Conservation (phyloP, 2,888 invertebrate genomes). For the Beris morrisii region DNA sequence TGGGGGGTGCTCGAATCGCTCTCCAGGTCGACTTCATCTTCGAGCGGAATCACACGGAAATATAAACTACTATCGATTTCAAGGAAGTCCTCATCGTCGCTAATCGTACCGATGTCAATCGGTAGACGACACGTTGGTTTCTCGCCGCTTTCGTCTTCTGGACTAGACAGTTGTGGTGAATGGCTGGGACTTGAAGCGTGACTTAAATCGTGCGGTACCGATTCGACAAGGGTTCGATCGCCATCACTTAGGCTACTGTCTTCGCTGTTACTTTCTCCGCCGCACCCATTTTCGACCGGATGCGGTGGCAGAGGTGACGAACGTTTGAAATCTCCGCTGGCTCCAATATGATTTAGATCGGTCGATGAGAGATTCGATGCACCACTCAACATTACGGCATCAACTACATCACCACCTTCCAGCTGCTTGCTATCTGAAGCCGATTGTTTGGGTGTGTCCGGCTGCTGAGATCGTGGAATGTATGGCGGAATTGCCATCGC, state of each 20-base stretch:
- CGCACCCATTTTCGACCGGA: constrained; percentile 45
- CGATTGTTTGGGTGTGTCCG: constrained; percentile 35
- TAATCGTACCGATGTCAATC: constrained; percentile 1
- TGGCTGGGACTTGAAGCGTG: constrained; percentile 54
- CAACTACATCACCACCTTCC: constrained; percentile 49
- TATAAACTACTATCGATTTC: constrained; percentile 31
- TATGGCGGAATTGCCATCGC: constrained; percentile 59
- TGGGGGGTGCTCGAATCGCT: constrained; percentile 42
- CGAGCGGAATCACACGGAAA: constrained; percentile 36
- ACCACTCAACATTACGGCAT: constrained; percentile 51
- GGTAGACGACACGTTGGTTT: constrained; percentile 13
- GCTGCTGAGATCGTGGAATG: constrained; percentile 40
- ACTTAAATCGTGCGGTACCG: constrained; percentile 48
- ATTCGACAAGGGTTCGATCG: constrained; percentile 60
- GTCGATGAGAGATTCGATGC: constrained; percentile 11
- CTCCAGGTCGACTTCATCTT: constrained; percentile 49
- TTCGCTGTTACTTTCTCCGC: constrained; percentile 70
- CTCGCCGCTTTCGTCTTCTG: constrained; percentile 49
- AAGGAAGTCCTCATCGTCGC: constrained; percentile 36
- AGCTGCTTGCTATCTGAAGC: constrained; percentile 39
- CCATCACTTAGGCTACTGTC: constrained; percentile 77
- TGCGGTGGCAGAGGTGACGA: constrained; percentile 41
- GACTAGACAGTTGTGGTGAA: constrained; percentile 55
- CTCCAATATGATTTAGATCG: constrained; percentile 11
- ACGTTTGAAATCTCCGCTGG: constrained; percentile 33